Evolutionary conservation across 2,113 vertebrate genomes (phyloP).

Genomic region (Illadopsis cleaveri): DNA sequence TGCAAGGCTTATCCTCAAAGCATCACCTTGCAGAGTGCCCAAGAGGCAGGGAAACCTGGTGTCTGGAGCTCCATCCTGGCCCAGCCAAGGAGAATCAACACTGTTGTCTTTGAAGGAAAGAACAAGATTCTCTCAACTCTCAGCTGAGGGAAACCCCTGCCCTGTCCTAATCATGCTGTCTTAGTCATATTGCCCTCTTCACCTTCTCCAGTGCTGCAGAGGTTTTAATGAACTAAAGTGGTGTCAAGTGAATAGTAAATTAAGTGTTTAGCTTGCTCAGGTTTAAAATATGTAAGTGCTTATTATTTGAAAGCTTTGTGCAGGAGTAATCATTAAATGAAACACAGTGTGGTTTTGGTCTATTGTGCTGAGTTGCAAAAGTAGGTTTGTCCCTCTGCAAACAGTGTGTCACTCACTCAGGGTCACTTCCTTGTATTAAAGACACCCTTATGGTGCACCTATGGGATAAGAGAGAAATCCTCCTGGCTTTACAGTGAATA

Average conservation of each 20-base stretch:
- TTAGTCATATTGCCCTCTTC: neutral
- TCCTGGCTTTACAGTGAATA: neutral
- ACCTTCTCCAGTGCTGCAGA: neutral
- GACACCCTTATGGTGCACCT: neutral
- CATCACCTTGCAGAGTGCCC: neutral
- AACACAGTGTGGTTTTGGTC: neutral
- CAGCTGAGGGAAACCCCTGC: neutral
- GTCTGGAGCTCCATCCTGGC: neutral
- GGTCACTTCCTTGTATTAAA: neutral
- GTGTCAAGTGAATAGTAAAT: slow-evolving; percentile 14
- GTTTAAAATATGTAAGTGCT: slow-evolving; percentile 6
- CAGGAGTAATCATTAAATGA: slow-evolving; percentile 10
- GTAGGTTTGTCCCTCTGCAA: neutral
- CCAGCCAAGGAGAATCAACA: neutral
- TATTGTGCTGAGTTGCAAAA: neutral
- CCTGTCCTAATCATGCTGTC: neutral
- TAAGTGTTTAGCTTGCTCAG: slow-evolving; percentile 14
- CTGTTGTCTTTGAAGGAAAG: neutral
- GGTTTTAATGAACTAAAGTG: slow-evolving; percentile 1
- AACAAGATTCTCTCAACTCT: neutral
- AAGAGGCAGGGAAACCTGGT: neutral
- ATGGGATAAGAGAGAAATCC: neutral
- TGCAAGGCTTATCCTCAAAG: neutral
- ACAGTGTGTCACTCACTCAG: neutral
- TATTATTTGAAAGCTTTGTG: slow-evolving; percentile 20